These are phyloP conservation scores for Eclectus roratus DNA, from an alignment of 2,113 vertebrate species.

Conservation along the genomic window DNA sequence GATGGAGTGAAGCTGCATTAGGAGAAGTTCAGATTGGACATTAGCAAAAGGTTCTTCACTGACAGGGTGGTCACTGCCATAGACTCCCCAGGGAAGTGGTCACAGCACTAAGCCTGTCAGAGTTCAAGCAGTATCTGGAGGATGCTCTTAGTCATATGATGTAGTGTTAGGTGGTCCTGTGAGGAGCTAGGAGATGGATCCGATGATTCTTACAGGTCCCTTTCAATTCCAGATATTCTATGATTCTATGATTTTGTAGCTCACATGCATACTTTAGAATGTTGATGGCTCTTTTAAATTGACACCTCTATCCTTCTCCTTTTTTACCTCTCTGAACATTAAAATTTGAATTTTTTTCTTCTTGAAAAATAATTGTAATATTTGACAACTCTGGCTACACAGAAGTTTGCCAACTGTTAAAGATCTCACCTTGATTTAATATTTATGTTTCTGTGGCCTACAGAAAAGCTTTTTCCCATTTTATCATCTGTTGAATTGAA, in stretches of 20 bases:
- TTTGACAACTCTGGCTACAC: neutral
- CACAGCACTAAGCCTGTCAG: neutral
- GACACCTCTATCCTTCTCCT: neutral
- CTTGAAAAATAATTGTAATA: neutral
- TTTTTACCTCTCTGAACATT: neutral
- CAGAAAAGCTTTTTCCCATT: neutral
- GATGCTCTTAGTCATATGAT: neutral
- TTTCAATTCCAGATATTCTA: neutral
- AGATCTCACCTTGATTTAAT: neutral
- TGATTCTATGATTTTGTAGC: neutral
- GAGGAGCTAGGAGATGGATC: neutral
- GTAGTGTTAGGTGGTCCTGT: neutral
- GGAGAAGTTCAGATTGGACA: neutral
- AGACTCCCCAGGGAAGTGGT: neutral
- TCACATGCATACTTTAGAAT: neutral
- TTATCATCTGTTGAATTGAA: neutral
- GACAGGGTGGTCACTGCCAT: neutral
- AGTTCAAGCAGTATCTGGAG: neutral
- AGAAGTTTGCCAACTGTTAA: neutral
- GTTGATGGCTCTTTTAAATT: neutral
- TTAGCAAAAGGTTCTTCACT: neutral
- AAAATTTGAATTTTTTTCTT: neutral
- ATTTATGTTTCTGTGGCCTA: neutral
- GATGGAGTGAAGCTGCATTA: neutral
- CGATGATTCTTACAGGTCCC: accelerated